Conservation (phyloP, 2,113 vertebrate genomes). For the Plecturocebus donacophilus region DNA sequence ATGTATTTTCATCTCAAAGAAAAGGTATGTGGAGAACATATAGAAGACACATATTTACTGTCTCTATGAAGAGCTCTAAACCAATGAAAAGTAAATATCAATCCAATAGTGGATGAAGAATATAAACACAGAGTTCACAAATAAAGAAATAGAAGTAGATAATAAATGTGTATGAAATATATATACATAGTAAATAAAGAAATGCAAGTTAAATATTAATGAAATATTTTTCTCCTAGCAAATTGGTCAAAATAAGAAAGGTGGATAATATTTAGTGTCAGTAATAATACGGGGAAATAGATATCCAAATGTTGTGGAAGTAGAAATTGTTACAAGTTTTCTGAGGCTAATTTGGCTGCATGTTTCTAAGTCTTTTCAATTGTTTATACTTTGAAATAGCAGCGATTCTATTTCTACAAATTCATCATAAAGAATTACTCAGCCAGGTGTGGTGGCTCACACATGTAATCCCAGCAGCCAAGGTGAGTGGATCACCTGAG, state of each 20-base stretch:
- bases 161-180: neutral
- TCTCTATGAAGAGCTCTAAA: neutral
- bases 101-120: neutral
- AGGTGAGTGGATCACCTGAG: no score
- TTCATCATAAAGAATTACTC: neutral
- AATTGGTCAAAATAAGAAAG: neutral
- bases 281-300: constrained; percentile 4
- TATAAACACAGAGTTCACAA: neutral
- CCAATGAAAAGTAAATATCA: neutral
- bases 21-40: neutral
- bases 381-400: neutral
- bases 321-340: neutral
- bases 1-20: neutral
- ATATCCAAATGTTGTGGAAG: neutral
- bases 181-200: neutral
- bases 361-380: neutral
- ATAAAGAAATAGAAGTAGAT: neutral
- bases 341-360: neutral
- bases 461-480: no score
- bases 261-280: neutral
- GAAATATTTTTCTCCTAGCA: constrained; percentile 5
- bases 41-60: neutral
- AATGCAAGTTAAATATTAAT: constrained; percentile 19
- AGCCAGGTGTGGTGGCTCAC: neutral
- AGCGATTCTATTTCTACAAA: neutral